These are phyloP conservation scores for Magallana angulata DNA, from an alignment of 1,140 invertebrate genomes.

Conservation along the genomic window DNA sequence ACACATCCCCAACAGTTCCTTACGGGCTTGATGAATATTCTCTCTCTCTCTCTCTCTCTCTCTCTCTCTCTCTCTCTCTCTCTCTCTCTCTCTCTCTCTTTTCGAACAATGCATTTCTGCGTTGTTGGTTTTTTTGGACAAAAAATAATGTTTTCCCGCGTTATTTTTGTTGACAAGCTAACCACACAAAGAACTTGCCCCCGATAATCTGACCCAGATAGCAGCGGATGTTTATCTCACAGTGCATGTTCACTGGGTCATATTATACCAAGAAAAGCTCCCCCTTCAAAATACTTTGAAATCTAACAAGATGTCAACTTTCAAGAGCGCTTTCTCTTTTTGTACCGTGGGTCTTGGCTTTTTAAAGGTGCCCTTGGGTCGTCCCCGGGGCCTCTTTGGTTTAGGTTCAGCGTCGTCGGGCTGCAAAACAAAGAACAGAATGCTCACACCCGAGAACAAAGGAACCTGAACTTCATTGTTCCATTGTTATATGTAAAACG, in stretches of 20 bases:
- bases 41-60: no score
- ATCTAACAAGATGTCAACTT: background rate
- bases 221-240: constrained; percentile 18
- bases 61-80: background rate
- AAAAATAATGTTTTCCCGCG: no score
- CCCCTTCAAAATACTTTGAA: background rate
- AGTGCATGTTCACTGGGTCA: constrained; percentile 25
- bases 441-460: background rate
- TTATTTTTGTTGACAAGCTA: background rate
- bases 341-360: constrained; percentile 1
- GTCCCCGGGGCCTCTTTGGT: background rate
- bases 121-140: background rate
- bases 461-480: background rate
- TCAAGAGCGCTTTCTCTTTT: background rate
- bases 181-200: background rate
- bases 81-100: background rate
- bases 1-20: no score
- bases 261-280: constrained; percentile 5
- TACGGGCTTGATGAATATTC: no score
- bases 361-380: constrained; percentile 29
- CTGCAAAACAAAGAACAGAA: constrained; percentile 7
- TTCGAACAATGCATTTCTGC: background rate
- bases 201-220: constrained; percentile 26
- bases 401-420: background rate
- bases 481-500: background rate